Percentiles rank a stretch among this genome's conserved stretches.
Evolutionary conservation across 92 coral and sea anemone species (phyloP).

Genomic region (Palythoa grandis): DNA sequence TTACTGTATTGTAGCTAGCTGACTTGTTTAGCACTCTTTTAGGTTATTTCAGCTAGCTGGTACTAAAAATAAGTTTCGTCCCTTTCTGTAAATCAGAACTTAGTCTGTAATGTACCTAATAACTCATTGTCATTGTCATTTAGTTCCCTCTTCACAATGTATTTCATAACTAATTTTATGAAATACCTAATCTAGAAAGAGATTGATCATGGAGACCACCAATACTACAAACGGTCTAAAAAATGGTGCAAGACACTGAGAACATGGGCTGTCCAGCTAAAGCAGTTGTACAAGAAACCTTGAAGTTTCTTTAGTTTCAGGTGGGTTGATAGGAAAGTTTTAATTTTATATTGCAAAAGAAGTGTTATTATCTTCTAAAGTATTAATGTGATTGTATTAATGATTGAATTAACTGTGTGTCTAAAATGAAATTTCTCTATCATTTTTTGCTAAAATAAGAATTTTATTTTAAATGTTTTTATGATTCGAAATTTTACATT

Average conservation of each 20-base stretch:
- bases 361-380: not conserved
- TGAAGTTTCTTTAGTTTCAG: constrained; percentile 47
- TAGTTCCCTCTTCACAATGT: not conserved
- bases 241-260: constrained; percentile 43
- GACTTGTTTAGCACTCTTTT: no score
- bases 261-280: constrained; percentile 56
- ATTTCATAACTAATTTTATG: not conserved
- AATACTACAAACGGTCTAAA: constrained; percentile 7
- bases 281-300: constrained; percentile 24
- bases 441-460: not conserved
- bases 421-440: not conserved
- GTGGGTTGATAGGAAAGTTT: not conserved
- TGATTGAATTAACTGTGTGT: not conserved
- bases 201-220: constrained; percentile 29
- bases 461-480: no score
- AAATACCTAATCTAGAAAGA: not conserved
- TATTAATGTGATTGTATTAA: not conserved
- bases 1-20: no score
- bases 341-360: no score
- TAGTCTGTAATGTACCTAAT: no score
- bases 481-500: not conserved
- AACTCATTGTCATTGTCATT: no score
- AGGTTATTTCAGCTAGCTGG: no score
- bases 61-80: no score
- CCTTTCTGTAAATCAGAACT: no score